Evolutionary conservation across 2,888 invertebrate species (phyloP).

Genomic region (Rotaria socialis): DNA sequence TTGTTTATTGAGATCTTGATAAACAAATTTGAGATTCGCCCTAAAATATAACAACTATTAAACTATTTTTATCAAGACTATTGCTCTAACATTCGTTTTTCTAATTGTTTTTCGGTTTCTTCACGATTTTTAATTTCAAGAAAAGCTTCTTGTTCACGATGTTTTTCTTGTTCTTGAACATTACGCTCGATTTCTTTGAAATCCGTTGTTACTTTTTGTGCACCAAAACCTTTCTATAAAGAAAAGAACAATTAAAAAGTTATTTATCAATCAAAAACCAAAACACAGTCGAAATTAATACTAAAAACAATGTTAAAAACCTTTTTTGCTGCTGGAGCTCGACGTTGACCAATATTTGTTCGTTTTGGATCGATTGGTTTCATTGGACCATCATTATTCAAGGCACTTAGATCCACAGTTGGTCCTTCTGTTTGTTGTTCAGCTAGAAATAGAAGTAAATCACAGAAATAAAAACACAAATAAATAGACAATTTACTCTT

Average conservation of each 20-base stretch:
- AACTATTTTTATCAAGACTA: neutral
- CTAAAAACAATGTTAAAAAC: neutral
- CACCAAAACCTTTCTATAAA: slow-evolving; percentile 76
- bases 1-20: slow-evolving; percentile 53
- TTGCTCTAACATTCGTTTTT: slow-evolving; percentile 41
- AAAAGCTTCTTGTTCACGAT: slow-evolving; percentile 47
- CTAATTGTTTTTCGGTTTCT: slow-evolving; percentile 66
- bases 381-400: neutral
- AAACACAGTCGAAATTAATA: neutral
- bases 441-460: neutral
- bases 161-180: slow-evolving; percentile 67
- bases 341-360: slow-evolving; percentile 70
- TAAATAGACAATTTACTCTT: neutral
- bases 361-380: slow-evolving; percentile 62
- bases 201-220: slow-evolving; percentile 85
- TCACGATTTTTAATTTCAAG: slow-evolving; percentile 60
- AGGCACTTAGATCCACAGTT: neutral
- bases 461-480: neutral
- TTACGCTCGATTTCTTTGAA: slow-evolving; percentile 89
- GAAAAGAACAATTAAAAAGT: neutral
- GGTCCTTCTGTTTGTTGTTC: slow-evolving; percentile 20
- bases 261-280: neutral
- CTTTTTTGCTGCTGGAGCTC: slow-evolving; percentile 67
- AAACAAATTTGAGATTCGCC: slow-evolving; percentile 57
- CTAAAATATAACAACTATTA: slow-evolving; percentile 48